These are phyloP conservation scores for Planiliza haematocheilus DNA, from an alignment of 2,113 vertebrate genomes.

Conservation along the genomic window DNA sequence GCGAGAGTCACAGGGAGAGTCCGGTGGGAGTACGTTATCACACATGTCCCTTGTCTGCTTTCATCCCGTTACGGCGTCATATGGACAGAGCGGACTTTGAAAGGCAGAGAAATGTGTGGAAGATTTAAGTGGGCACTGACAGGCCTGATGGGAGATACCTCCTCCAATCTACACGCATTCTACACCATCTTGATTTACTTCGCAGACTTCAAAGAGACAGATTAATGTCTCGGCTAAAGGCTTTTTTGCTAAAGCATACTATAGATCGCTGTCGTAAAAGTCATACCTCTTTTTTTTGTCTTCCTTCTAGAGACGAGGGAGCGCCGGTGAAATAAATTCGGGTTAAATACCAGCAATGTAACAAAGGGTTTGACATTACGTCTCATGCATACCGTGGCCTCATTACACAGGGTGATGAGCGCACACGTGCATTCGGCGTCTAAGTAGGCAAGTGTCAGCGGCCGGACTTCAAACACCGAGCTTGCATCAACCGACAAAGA, in stretches of 20 bases:
- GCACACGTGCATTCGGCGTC: no score
- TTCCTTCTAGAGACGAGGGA: neutral
- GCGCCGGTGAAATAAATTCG: neutral
- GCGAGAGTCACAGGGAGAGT: neutral
- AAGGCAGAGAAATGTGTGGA: constrained; percentile 1
- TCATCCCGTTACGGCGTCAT: constrained; percentile 22
- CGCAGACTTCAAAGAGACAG: constrained; percentile 23
- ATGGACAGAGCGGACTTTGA: constrained; percentile 29
- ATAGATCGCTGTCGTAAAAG: constrained; percentile 35
- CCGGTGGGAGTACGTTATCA: constrained; percentile 40
- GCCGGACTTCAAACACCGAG: no score
- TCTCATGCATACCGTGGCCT: no score
- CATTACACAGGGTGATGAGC: no score
- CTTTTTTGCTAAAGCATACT: constrained; percentile 45
- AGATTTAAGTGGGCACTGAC: constrained; percentile 36
- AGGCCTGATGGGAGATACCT: constrained; percentile 55
- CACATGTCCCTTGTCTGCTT: constrained; percentile 23
- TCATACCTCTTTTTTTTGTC: constrained; percentile 3
- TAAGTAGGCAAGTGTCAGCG: no score
- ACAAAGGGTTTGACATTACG: no score
- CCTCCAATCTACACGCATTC: constrained; percentile 28
- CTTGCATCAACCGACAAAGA: no score
- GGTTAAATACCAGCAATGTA: neutral
- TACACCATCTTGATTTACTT: constrained; percentile 49
- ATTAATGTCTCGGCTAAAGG: constrained; percentile 35